phyloP scores from a whole-genome alignment of 2,113 vertebrate species.

The Nothobranchius furzeri region DNA sequence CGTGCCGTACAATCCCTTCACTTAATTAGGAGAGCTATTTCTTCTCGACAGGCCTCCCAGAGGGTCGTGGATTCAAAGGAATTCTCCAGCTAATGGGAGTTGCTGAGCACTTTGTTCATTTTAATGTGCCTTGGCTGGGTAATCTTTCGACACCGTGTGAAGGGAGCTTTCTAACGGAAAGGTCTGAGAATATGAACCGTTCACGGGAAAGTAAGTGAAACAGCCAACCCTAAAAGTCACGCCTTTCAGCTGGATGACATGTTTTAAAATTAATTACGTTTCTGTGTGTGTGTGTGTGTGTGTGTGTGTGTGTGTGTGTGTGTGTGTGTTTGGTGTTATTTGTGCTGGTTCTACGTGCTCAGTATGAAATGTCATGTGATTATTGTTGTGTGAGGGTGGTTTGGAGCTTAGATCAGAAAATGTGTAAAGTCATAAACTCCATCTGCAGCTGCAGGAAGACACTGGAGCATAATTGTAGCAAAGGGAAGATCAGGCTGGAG shows the following conservation, averaged over 20 bases:
- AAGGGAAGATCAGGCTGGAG: too few relatives aligned
- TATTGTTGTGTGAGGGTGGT: constrained; percentile 11
- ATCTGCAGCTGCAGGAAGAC: too few relatives aligned
- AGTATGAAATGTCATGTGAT: constrained; percentile 41
- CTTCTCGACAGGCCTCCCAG: constrained; percentile 59
- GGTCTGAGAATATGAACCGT: constrained; percentile 44
- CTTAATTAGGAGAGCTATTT: constrained; percentile 68
- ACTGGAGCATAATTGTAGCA: too few relatives aligned
- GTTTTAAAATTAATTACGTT: constrained; percentile 21
- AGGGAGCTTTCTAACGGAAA: constrained; percentile 24
- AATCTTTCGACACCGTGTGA: constrained; percentile 55
- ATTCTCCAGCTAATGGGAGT: constrained; percentile 61
- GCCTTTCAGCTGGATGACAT: background rate
- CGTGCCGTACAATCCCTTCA: constrained; percentile 43
- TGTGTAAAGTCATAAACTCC: too few relatives aligned
- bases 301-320: constrained; percentile 11
- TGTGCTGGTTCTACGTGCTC: background rate
- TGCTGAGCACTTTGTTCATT: constrained; percentile 65
- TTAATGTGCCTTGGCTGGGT: constrained; percentile 52
- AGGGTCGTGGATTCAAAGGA: constrained; percentile 57
- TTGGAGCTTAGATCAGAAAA: background rate
- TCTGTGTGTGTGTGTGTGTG: background rate
- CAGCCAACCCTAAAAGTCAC: constrained; percentile 37
- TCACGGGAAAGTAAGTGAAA: constrained; percentile 7
- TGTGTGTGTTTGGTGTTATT: background rate